phyloP scores from a whole-genome alignment of 1,140 invertebrate genomes.

The Medauroidea extradentata region DNA sequence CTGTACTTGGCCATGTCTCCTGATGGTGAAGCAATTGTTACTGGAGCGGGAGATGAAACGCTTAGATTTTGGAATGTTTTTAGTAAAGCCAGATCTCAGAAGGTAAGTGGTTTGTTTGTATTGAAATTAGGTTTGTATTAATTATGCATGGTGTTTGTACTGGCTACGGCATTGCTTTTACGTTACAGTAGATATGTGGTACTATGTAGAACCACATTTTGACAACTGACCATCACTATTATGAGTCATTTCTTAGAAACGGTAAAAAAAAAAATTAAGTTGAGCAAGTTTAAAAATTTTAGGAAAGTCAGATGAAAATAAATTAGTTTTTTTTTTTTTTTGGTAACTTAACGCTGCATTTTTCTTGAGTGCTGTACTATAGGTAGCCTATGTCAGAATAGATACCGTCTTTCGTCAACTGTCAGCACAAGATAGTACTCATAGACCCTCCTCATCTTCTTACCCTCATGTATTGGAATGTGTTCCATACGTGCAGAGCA shows the following conservation, averaged over 20 bases:
- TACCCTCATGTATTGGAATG: too few species aligned
- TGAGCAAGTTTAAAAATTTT: not conserved
- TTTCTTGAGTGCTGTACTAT: too few species aligned
- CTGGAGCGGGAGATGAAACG: constrained; percentile 98
- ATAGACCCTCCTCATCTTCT: too few species aligned
- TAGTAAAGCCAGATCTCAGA: constrained; percentile 91
- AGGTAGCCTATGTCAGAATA: too few species aligned
- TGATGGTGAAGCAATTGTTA: constrained; percentile 98
- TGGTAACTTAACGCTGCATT: too few species aligned
- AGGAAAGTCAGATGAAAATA: not conserved
- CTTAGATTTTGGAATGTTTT: constrained; percentile 99
- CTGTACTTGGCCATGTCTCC: constrained; percentile 97
- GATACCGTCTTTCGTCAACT: too few species aligned
- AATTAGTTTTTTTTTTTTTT: constrained; percentile 17
- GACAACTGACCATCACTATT: too few species aligned
- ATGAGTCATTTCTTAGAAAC: too few species aligned
- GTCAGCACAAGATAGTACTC: too few species aligned
- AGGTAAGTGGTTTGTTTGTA: constrained; percentile 33
- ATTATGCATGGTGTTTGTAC: not conserved
- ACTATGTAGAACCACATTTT: not conserved
- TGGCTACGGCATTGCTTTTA: not conserved
- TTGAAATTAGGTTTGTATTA: constrained; percentile 47
- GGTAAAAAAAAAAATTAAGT: too few species aligned
- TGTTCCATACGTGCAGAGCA: too few species aligned
- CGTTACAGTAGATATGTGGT: not conserved